Evolutionary conservation across 2,888 invertebrate genomes (phyloP).

Genomic region (Steromphala cineraria): DNA sequence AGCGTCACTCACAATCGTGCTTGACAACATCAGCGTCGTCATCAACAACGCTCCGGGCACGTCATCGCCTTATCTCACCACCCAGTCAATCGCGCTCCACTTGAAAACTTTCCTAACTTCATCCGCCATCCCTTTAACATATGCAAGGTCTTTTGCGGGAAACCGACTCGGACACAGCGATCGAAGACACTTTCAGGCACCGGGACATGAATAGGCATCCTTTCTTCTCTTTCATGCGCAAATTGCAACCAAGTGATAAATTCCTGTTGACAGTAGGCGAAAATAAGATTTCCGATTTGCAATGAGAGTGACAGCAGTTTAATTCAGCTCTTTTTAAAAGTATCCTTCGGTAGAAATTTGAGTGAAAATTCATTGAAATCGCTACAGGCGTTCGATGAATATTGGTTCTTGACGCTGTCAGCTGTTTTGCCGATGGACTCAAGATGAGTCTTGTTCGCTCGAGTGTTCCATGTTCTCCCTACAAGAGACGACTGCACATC

Average conservation of each 20-base stretch:
- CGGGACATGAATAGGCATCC: not conserved
- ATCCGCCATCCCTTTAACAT: no score
- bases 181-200: not conserved
- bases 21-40: not conserved
- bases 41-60: not conserved
- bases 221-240: not conserved
- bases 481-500: not conserved
- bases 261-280: conserved; percentile 13
- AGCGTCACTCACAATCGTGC: not conserved
- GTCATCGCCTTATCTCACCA: not conserved
- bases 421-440: not conserved
- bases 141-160: no score
- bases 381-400: not conserved
- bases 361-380: conserved; percentile 8
- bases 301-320: conserved; percentile 15
- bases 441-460: not conserved
- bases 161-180: not conserved
- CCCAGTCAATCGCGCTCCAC: not conserved
- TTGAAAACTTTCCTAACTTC: no score
- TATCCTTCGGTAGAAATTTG: not conserved
- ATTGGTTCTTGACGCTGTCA: not conserved
- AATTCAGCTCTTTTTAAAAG: conserved; percentile 1
- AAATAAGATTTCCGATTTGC: conserved; percentile 4
- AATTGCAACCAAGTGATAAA: conserved; percentile 14
- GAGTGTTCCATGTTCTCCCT: not conserved